Evolutionary conservation across 2,113 vertebrate genomes (phyloP).

Genomic region (Spheniscus mendiculus): DNA sequence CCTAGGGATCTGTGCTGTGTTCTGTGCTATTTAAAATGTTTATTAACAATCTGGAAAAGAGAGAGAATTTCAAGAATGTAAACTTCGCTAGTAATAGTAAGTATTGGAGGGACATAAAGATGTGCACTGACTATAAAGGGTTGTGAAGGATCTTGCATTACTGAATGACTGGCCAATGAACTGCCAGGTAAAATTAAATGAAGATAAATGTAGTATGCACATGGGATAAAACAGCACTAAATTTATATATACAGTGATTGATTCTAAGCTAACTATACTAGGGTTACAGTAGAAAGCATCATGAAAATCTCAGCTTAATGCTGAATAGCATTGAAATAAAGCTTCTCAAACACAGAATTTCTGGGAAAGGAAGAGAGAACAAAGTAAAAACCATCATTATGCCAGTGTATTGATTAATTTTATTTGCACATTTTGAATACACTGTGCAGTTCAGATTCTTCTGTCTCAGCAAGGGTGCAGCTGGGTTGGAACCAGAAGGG

Average conservation of each 20-base stretch:
- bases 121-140: not conserved
- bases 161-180: not conserved
- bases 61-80: not conserved
- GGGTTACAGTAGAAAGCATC: not conserved
- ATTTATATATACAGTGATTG: not conserved
- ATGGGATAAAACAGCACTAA: not conserved
- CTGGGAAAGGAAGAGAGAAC: not conserved
- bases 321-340: not conserved
- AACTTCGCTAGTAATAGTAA: not conserved
- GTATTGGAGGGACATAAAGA: not conserved
- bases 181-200: not conserved
- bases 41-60: not conserved
- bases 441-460: not conserved
- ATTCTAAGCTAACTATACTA: not conserved
- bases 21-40: slow-evolving; percentile 1
- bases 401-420: not conserved
- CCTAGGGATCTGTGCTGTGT: not conserved
- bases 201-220: not conserved
- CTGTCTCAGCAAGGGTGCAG: not conserved
- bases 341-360: not conserved
- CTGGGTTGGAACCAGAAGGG: not conserved
- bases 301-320: not conserved
- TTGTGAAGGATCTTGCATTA: not conserved
- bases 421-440: not conserved
- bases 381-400: not conserved